These are phyloP conservation scores for Amblyjoppa fuscipennis DNA, from an alignment of 2,888 invertebrate genomes.

Conservation along the genomic window DNA sequence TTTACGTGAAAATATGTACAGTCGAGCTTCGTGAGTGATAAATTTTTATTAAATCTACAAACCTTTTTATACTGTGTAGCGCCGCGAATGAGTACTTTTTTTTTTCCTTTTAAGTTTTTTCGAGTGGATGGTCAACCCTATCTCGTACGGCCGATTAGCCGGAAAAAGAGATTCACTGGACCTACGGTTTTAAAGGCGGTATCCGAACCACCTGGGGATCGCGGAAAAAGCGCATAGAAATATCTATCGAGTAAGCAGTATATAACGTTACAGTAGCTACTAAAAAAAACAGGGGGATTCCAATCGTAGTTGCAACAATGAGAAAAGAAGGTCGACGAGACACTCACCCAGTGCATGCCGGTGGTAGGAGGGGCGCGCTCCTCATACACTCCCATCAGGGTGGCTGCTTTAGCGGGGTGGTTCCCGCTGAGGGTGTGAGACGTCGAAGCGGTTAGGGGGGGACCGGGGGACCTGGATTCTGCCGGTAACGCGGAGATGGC, in stretches of 20 bases:
- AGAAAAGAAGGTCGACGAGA: slow-evolving; percentile 65
- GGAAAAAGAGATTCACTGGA: background rate
- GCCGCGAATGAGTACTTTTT: too few relatives aligned
- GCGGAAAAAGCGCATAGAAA: background rate
- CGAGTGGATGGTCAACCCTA: background rate
- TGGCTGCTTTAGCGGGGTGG: slow-evolving; percentile 84
- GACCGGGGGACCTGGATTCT: slow-evolving; percentile 85
- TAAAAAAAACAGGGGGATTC: background rate
- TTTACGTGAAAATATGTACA: background rate
- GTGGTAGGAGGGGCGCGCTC: slow-evolving; percentile 91
- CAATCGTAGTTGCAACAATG: background rate
- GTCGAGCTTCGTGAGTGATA: background rate
- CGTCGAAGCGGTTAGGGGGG: slow-evolving; percentile 83
- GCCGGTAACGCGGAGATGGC: slow-evolving; percentile 85
- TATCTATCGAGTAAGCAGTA: background rate
- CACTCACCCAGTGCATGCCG: slow-evolving; percentile 96
- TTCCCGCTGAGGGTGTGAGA: slow-evolving; percentile 83
- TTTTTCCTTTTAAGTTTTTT: too few relatives aligned
- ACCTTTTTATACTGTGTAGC: too few relatives aligned
- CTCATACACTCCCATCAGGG: slow-evolving; percentile 97
- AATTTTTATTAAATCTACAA: too few relatives aligned
- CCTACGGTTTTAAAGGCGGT: background rate
- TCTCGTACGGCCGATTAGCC: background rate
- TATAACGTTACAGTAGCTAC: background rate
- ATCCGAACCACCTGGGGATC: background rate